Base-by-base conservation (phyloP, 1,140 invertebrate species). In the Hycleus cichorii region DNA sequence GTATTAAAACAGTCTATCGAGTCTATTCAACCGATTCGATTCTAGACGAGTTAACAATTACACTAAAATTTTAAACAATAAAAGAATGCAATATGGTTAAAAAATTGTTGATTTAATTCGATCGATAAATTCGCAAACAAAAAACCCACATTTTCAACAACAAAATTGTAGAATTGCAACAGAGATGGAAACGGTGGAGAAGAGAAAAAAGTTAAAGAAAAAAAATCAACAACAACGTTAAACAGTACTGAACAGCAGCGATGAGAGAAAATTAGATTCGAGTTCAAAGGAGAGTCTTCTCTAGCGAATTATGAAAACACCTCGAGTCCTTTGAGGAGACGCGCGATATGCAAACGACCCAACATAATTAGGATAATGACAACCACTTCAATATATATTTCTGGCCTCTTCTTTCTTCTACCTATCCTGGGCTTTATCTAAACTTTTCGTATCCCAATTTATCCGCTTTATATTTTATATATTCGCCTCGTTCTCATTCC, bases 351-450 rank as follows among this genome's bases (percentile, higher is more conserved):
- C 69, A 72, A 72, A 72, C 67, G 69, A 72, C 70, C 32, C 64
- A 70, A 64, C 66, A 71, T 71, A 71, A 72, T 71, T 72, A 71
- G 71, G 69, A 70, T 70, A 72, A 72, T 70, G 71, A 64, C 67
- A 65, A 63, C 69, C 69, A 70, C 68, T 70, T 67, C 68, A 69
- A 68, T n/a, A 42, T 70, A 67, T 64, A 63, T 65, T 10, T 11
- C 40, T n/a, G 9, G 11, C 3, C 40, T 11, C 5, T n/a, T 42
- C 40, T 10, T 42, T 11, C 9, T 10, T 42, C 9, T 1, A n/a
- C 40, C 11, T 42, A 42, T 11, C 5, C 4, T 42, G 9, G 51
- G 60, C 50, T 62, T 42, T 42, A 4, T 42, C 40, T 42, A 3
- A 42, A 11, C 10, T 42, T 10, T 42, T 42, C 40, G 60, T 62